Conservation (phyloP, 2,888 invertebrate genomes). For the Sinohyriopsis cumingii region DNA sequence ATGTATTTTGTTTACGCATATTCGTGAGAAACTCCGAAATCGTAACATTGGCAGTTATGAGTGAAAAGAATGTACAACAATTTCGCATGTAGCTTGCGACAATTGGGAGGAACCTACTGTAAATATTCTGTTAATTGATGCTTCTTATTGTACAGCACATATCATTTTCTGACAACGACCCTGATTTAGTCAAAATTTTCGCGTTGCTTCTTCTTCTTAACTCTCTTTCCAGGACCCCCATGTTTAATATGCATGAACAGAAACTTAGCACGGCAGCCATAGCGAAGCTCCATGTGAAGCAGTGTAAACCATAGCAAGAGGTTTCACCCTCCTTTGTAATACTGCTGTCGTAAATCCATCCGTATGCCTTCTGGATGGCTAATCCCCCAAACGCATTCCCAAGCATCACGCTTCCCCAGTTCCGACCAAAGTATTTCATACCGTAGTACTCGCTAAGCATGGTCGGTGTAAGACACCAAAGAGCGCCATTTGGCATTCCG, state of each 20-base stretch:
- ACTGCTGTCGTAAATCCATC: constrained; percentile 40
- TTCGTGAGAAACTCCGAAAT: too few species aligned
- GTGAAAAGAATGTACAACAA: too few species aligned
- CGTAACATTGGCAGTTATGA: too few species aligned
- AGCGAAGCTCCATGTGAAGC: constrained; percentile 47
- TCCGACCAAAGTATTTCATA: constrained; percentile 49
- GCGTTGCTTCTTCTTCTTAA: background rate
- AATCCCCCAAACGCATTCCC: constrained; percentile 47
- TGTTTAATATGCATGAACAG: constrained; percentile 41
- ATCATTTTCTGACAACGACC: too few species aligned
- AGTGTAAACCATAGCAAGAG: constrained; percentile 44
- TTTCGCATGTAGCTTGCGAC: too few species aligned
- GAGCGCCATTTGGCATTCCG: constrained; percentile 50
- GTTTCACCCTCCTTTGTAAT: constrained; percentile 28
- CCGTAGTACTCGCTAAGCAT: constrained; percentile 54
- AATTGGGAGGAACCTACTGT: too few species aligned
- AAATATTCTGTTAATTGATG: too few species aligned
- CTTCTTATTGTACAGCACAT: too few species aligned
- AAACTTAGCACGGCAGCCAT: constrained; percentile 41
- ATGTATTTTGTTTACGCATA: too few species aligned
- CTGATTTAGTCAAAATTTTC: too few species aligned
- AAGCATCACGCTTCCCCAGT: constrained; percentile 52
- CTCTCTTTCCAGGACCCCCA: constrained; percentile 37
- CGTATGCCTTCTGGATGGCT: constrained; percentile 43
- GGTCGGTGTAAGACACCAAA: constrained; percentile 52